These are phyloP conservation scores for Phymanthus crucifer DNA, from an alignment of 92 coral and sea anemone genomes.

Conservation along the genomic window DNA sequence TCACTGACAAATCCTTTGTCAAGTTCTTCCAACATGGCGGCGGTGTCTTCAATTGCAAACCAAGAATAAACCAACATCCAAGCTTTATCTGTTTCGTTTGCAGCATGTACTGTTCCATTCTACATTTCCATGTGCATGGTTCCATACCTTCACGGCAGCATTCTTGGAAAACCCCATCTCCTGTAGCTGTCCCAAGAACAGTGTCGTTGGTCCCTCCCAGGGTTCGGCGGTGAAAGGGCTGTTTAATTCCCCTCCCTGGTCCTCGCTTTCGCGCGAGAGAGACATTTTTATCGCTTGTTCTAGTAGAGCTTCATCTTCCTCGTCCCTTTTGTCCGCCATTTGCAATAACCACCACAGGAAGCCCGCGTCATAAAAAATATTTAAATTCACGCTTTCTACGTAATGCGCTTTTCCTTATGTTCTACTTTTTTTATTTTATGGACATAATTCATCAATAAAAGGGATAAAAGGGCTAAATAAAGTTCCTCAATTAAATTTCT, in stretches of 20 bases:
- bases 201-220: conserved; percentile 66
- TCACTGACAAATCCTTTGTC: conserved; percentile 20
- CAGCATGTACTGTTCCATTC: too few relatives aligned
- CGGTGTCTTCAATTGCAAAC: too few relatives aligned
- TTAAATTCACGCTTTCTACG: too few relatives aligned
- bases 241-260: not conserved
- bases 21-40: too few relatives aligned
- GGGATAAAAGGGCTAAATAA: too few relatives aligned
- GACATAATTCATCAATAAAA: too few relatives aligned
- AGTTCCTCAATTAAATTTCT: too few relatives aligned
- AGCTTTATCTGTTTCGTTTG: too few relatives aligned
- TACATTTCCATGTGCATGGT: too few relatives aligned
- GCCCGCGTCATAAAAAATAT: not conserved
- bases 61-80: too few relatives aligned
- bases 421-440: too few relatives aligned
- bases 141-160: conserved; percentile 75
- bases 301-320: not conserved
- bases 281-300: not conserved
- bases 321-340: conserved; percentile 46
- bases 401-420: too few relatives aligned
- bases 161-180: conserved; percentile 79
- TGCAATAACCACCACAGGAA: conserved; percentile 4
- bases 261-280: not conserved
- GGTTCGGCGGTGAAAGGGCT: not conserved
- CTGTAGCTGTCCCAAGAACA: conserved; percentile 53